phyloP scores from a whole-genome alignment of 2,113 vertebrate species.

The Peucedramus taeniatus region DNA sequence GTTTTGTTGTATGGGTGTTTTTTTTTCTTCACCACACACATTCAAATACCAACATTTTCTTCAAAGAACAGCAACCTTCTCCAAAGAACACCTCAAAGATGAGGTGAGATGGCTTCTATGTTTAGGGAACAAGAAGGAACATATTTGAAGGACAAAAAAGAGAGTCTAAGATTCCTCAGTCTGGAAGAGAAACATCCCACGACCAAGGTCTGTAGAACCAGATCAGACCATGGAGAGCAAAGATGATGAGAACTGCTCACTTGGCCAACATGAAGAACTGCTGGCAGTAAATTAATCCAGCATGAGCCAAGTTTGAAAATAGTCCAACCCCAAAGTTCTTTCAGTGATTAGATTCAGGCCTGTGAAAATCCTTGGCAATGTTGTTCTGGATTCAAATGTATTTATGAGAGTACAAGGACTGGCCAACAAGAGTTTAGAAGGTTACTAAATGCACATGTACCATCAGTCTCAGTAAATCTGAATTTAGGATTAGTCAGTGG shows the following conservation, averaged over 20 bases:
- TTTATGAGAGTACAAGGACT: neutral
- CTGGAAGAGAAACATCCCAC: neutral
- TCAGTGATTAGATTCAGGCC: neutral
- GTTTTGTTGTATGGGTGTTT: neutral
- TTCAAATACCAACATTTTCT: neutral
- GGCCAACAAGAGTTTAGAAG: neutral
- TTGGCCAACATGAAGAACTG: neutral
- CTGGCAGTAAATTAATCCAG: neutral
- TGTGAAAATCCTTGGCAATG: neutral
- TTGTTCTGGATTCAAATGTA: neutral
- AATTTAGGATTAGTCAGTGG: neutral
- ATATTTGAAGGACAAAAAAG: neutral
- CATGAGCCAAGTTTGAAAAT: neutral
- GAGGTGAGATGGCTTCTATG: neutral
- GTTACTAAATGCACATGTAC: neutral
- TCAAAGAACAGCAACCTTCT: neutral
- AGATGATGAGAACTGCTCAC: neutral
- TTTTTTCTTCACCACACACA: neutral
- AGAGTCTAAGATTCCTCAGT: neutral
- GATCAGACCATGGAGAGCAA: neutral
- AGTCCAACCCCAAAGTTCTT: neutral
- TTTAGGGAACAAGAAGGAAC: neutral
- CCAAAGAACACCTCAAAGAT: neutral
- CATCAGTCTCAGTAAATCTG: neutral
- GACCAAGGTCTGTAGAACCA: neutral